Evolutionary conservation across 2,797 vertebrate genomes (phyloP).

Genomic region (Hyperoplus immaculatus): DNA sequence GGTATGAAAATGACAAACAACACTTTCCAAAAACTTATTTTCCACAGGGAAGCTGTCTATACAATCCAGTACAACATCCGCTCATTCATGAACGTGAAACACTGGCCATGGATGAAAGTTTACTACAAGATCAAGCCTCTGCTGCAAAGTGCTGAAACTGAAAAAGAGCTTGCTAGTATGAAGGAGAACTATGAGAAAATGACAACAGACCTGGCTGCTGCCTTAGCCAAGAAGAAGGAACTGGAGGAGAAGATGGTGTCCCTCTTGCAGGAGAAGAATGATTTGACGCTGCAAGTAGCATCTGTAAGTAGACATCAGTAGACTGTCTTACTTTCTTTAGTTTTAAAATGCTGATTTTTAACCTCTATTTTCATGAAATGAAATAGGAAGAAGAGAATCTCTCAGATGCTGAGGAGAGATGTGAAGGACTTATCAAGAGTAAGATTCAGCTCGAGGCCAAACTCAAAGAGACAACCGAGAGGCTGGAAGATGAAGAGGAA

Average conservation of each 20-base stretch:
- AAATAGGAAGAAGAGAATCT: conserved; percentile 80
- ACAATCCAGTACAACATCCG: conserved; percentile 90
- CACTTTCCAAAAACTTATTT: not conserved
- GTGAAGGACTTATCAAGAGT: conserved; percentile 76
- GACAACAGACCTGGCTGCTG: conserved; percentile 88
- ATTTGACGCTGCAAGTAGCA: conserved; percentile 88
- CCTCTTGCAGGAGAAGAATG: conserved; percentile 90
- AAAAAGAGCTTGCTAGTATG: conserved; percentile 92
- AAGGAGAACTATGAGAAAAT: conserved; percentile 82
- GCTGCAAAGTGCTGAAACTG: conserved; percentile 89
- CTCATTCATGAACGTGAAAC: conserved; percentile 92
- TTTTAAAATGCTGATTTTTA: too few relatives aligned
- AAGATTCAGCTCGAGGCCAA: conserved; percentile 87
- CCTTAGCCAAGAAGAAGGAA: conserved; percentile 88
- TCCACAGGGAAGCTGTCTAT: conserved; percentile 86
- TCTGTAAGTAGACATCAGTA: conserved; percentile 78
- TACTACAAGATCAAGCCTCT: conserved; percentile 94
- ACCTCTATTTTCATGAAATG: too few relatives aligned
- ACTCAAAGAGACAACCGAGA: conserved; percentile 88
- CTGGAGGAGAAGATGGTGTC: conserved; percentile 91
- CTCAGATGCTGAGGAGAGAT: conserved; percentile 75
- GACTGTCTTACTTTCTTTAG: not conserved
- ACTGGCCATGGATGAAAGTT: conserved; percentile 94
- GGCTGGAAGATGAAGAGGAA: conserved; percentile 90
- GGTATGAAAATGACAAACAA: not conserved